phyloP scores from a whole-genome alignment of 1,140 invertebrate species.

The Sycobia sp. region DNA sequence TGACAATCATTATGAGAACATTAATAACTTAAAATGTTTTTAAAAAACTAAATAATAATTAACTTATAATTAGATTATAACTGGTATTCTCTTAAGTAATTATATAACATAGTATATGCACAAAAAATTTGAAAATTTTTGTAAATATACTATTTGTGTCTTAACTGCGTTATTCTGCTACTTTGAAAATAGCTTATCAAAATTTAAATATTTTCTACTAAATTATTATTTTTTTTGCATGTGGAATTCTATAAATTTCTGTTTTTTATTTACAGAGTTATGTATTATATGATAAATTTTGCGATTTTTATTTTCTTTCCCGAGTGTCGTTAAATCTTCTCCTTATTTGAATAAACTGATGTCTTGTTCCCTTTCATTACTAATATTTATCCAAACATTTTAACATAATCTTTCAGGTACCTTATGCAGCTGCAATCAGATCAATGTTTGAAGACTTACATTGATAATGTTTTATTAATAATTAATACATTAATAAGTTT shows the following conservation, averaged over 20 bases:
- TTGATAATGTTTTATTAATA: slow-evolving; percentile 26
- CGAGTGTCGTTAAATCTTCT: slow-evolving; percentile 1
- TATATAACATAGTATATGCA: too few relatives aligned
- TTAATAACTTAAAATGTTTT: too few relatives aligned
- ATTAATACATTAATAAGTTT: not conserved
- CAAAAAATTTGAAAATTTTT: too few relatives aligned
- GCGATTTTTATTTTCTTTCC: not conserved
- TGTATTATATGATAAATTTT: slow-evolving; percentile 1
- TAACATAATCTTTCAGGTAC: slow-evolving; percentile 20
- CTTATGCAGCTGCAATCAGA: slow-evolving; percentile 12
- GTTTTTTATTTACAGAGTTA: not conserved
- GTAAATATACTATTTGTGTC: too few relatives aligned
- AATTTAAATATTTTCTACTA: not conserved
- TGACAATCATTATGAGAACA: too few relatives aligned
- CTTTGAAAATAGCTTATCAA: too few relatives aligned
- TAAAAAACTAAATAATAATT: too few relatives aligned
- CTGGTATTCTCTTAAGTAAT: too few relatives aligned
- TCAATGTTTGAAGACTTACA: slow-evolving; percentile 20
- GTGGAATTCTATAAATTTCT: not conserved
- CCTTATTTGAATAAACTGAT: slow-evolving; percentile 4
- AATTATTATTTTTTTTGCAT: slow-evolving; percentile 8
- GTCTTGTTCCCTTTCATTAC: slow-evolving; percentile 16
- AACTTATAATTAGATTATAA: too few relatives aligned
- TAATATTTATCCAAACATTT: slow-evolving; percentile 2
- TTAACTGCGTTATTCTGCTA: too few relatives aligned